Percentiles rank a stretch among this genome's conserved stretches.
phyloP scores from a whole-genome alignment of 2,797 vertebrate genomes.

The Epinephelus malabaricus region DNA sequence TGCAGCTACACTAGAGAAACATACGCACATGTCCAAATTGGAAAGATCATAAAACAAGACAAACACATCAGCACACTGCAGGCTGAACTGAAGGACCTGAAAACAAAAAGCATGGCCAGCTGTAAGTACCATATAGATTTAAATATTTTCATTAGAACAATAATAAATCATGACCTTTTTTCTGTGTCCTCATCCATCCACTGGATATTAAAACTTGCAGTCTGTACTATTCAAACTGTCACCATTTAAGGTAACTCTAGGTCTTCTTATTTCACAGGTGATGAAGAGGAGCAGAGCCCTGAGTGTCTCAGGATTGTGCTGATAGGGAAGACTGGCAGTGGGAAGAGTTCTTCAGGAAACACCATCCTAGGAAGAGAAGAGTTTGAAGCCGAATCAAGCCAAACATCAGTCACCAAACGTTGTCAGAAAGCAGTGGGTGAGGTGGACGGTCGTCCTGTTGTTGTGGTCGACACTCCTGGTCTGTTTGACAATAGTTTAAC shows the following conservation, averaged over 20 bases:
- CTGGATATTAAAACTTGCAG: too few relatives aligned
- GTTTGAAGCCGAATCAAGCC: not conserved
- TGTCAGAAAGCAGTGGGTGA: not conserved
- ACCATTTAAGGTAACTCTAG: not conserved
- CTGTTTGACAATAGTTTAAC: constrained; percentile 33
- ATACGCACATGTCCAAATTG: not conserved
- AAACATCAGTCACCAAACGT: not conserved
- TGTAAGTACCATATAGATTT: constrained; percentile 2
- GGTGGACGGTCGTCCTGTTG: constrained; percentile 10
- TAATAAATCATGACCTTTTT: too few relatives aligned
- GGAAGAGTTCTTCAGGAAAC: constrained; percentile 57
- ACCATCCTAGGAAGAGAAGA: constrained; percentile 9
- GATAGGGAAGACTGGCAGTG: constrained; percentile 55
- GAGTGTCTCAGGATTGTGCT: constrained; percentile 51
- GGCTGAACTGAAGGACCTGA: not conserved
- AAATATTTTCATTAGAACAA: too few relatives aligned
- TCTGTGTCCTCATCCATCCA: too few relatives aligned
- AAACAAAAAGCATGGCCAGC: rapidly evolving
- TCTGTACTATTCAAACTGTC: too few relatives aligned
- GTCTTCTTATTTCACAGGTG: not conserved
- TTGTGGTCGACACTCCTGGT: constrained; percentile 55
- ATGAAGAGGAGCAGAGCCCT: not conserved
- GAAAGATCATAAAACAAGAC: not conserved
- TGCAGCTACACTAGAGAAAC: not conserved
- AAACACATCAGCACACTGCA: rapidly evolving